Conservation (phyloP, 2,888 invertebrate species). For the Formica aserva region DNA sequence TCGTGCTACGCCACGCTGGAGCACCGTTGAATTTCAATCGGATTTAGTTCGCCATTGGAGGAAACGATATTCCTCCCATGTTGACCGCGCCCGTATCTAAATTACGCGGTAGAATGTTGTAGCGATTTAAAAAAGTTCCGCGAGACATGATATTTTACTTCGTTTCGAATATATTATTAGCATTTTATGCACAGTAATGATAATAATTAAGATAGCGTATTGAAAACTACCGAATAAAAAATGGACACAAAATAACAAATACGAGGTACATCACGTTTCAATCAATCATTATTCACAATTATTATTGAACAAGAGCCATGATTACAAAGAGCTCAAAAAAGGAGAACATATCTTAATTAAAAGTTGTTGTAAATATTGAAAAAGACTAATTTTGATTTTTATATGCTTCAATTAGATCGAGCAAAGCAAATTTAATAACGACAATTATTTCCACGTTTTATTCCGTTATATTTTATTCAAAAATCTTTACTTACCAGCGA, state of each 20-base stretch:
- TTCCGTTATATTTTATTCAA: not conserved
- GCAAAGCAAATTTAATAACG: not conserved
- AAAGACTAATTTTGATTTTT: not conserved
- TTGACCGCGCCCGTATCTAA: constrained; percentile 53
- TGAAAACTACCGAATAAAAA: constrained; percentile 35
- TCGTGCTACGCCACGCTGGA: not conserved
- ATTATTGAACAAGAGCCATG: constrained; percentile 7
- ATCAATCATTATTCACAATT: constrained; percentile 5
- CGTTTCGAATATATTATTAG: constrained; percentile 51
- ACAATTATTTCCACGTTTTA: not conserved
- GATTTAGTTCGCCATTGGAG: constrained; percentile 55
- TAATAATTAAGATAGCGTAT: constrained; percentile 71
- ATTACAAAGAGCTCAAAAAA: not conserved
- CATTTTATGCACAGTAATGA: constrained; percentile 56
- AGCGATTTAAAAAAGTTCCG: constrained; percentile 32
- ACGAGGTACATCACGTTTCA: not conserved
- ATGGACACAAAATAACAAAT: constrained; percentile 53
- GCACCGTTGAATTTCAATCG: constrained; percentile 53
- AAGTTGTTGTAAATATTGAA: not conserved
- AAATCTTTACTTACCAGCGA: constrained; percentile 79
- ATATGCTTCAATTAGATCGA: not conserved
- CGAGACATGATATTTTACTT: constrained; percentile 51
- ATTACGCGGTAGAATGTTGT: constrained; percentile 58
- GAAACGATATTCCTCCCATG: constrained; percentile 76
- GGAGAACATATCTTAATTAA: not conserved